Percentiles rank a stretch among this genome's conserved stretches.
Conservation (phyloP, 2,113 vertebrate species). For the Lepidothrix coronata region DNA sequence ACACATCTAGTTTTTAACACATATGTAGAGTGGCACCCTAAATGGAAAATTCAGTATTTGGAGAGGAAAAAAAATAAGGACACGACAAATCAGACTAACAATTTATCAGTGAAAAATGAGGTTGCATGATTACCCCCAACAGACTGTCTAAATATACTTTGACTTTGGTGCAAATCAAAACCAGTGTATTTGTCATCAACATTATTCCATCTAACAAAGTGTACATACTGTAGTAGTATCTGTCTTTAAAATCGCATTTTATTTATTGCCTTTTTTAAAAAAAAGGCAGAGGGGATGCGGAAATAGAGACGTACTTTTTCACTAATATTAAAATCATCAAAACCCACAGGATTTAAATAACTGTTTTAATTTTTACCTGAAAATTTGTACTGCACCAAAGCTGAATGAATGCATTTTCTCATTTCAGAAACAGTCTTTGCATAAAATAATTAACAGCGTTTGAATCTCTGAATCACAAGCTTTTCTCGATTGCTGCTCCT, state of each 20-base stretch:
- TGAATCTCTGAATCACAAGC: slow-evolving; percentile 19
- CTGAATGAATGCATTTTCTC: neutral
- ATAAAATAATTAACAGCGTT: slow-evolving; percentile 23
- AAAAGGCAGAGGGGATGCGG: neutral
- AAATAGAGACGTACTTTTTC: neutral
- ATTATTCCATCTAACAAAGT: neutral
- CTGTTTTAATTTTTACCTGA: neutral
- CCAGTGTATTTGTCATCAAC: neutral
- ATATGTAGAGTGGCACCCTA: neutral
- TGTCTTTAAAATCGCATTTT: neutral
- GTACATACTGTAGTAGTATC: neutral
- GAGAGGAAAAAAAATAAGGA: neutral
- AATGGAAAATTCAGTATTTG: neutral
- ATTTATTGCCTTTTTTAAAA: neutral
- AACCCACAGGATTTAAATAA: neutral
- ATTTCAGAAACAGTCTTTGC: slow-evolving; percentile 1
- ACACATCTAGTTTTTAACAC: neutral
- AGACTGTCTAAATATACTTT: neutral
- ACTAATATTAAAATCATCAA: neutral
- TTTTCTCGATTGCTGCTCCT: slow-evolving; percentile 26
- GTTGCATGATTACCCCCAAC: neutral
- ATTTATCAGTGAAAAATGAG: neutral
- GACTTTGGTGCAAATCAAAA: neutral
- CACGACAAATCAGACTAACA: neutral
- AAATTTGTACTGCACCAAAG: neutral